Evolutionary conservation across 2,797 vertebrate genomes (phyloP).

Genomic region (Echeneis naucrates): DNA sequence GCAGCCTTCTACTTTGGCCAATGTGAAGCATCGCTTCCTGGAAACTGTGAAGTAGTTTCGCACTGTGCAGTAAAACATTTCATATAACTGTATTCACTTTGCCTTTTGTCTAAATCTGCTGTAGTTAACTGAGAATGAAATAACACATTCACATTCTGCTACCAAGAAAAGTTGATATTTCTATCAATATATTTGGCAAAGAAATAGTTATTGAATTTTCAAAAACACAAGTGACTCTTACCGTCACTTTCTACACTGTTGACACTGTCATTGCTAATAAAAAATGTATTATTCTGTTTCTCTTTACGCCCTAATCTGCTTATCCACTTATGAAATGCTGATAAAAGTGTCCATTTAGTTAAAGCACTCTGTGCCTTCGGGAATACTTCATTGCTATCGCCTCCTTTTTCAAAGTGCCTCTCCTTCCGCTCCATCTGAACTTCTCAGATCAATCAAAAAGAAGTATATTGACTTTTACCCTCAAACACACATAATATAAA

Average conservation of each 20-base stretch:
- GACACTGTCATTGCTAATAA: not conserved
- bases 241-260: not conserved
- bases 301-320: conserved; percentile 7
- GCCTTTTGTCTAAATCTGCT: not conserved
- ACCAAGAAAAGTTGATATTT: not conserved
- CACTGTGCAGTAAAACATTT: not conserved
- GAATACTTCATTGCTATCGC: not conserved
- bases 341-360: conserved; percentile 11
- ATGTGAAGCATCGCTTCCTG: not conserved
- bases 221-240: not conserved
- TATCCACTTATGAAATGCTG: not conserved
- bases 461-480: conserved; percentile 35
- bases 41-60: not conserved
- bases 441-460: conserved; percentile 40
- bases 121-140: not conserved
- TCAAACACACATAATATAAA: conserved; percentile 30
- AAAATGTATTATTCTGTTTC: not conserved
- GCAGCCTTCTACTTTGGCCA: not conserved
- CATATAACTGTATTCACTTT: not conserved
- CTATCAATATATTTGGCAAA: not conserved
- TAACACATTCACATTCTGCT: not conserved
- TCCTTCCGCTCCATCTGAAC: conserved; percentile 8
- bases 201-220: no score
- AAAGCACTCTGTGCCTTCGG: not conserved
- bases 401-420: conserved; percentile 23